Base-by-base conservation (phyloP, 2,113 vertebrate species). In the Otocyon megalotis region DNA sequence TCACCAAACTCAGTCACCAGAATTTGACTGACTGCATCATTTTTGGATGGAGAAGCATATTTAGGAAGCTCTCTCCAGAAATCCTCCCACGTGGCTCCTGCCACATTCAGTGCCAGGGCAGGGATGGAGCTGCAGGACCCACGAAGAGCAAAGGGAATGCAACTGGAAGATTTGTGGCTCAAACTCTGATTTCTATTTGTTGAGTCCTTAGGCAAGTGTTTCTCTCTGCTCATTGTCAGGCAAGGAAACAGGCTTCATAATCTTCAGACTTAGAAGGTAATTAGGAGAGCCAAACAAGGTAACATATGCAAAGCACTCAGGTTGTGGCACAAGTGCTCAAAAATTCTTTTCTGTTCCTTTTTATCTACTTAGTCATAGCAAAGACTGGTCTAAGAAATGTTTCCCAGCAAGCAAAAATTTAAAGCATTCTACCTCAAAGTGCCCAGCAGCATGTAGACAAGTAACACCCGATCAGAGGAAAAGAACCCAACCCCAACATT, bases 401-500 rank as follows among this genome's bases (percentile, higher is more conserved):
- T 35, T 76, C 43, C 37, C 24, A 65, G 54, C 62, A 65, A 82
- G 60, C 54, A 15, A 77, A 69, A 32, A 48, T 79, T 67, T 26
- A 58, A 48, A 24, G 48, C 50, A 67, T 80, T 88, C 48, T 37
- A 96, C 15, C 65, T 22, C 3, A 4, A 71, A 35, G 48, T 67
- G 35, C 35, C n/a, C 37, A 79, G 62, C 2, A 54, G 32, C 15
- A 14, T 3, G 20, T 4, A 65, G 19, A 88, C 19, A n/a, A 83
- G 43, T n/a, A 15, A 95, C 0, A 30, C 8, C 7, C 17, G 22
- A 71, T 10, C 1, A 3, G 56, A 19, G 15, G 3, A 0, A 1
- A 2, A 10, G 4, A 8, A 20, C 12, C 2, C 4, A 26, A 74
- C 16, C 8, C 24, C 19, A 71, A 24, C 32, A n/a, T 58, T 11